These are phyloP conservation scores for Glossosoma conforme DNA, from an alignment of 1,140 invertebrate species.

Conservation along the genomic window DNA sequence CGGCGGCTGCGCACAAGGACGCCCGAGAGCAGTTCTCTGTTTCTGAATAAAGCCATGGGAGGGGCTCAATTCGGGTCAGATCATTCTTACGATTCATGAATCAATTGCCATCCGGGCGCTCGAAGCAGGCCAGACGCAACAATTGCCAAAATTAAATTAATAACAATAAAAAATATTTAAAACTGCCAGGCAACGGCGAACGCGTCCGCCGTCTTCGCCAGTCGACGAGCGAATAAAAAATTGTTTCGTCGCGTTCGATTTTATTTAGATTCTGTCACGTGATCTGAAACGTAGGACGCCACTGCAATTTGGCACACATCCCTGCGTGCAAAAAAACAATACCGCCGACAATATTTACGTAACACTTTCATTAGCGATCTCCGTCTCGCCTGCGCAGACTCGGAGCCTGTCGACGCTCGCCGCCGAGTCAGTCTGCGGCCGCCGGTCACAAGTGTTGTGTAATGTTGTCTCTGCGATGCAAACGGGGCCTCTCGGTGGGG, in stretches of 20 bases:
- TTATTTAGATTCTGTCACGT: too few relatives aligned
- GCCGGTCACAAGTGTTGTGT: slow-evolving; percentile 15
- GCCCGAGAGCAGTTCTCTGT: not conserved
- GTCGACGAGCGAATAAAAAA: slow-evolving; percentile 4
- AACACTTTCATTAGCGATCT: too few relatives aligned
- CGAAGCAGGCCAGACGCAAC: not conserved
- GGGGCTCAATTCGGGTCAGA: not conserved
- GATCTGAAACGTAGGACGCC: too few relatives aligned
- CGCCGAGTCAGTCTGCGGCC: too few relatives aligned
- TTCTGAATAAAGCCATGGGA: too few relatives aligned
- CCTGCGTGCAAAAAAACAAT: slow-evolving; percentile 8
- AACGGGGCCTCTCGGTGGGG: slow-evolving; percentile 8
- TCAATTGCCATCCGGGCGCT: too few relatives aligned
- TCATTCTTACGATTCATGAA: not conserved
- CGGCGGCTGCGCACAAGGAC: not conserved
- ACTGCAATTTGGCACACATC: too few relatives aligned
- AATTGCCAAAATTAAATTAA: not conserved
- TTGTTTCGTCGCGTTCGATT: too few relatives aligned
- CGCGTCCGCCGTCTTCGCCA: slow-evolving; percentile 11
- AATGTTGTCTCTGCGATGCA: slow-evolving; percentile 24
- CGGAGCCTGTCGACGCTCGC: too few relatives aligned
- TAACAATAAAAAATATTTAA: too few relatives aligned
- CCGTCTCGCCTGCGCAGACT: not conserved
- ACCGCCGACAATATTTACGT: slow-evolving; percentile 17
- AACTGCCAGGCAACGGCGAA: not conserved